Conservation (phyloP, 2,113 vertebrate species). For the Psilopsiagon aymara region DNA sequence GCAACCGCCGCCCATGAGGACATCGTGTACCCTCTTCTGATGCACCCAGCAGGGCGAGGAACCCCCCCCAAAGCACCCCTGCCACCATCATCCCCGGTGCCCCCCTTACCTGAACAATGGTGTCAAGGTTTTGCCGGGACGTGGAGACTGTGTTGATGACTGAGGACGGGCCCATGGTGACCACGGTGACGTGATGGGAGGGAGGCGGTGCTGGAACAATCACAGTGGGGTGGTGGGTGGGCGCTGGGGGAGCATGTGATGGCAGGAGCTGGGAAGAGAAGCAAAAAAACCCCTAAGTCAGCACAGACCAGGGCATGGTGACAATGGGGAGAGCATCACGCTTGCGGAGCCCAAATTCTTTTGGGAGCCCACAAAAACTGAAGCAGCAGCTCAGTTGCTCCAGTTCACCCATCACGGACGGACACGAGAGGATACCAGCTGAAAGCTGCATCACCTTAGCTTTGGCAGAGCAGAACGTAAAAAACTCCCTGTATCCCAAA, state of each 20-base stretch:
- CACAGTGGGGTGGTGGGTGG: constrained; percentile 95
- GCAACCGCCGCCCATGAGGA: neutral
- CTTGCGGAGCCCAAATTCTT: accelerated
- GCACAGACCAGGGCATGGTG: accelerated
- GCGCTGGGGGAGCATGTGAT: constrained; percentile 83
- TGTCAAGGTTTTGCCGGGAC: constrained; percentile 97
- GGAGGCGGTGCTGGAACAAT: constrained; percentile 91
- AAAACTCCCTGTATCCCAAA: accelerated
- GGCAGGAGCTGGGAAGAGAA: constrained; percentile 81
- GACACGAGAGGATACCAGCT: neutral
- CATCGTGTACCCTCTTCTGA: accelerated
- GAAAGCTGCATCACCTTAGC: neutral
- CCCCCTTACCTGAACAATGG: constrained; percentile 91
- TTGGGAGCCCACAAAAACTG: neutral
- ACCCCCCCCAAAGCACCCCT: accelerated
- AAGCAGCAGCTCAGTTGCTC: neutral
- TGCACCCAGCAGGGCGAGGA: accelerated
- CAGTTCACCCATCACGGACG: accelerated
- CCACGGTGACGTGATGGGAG: constrained; percentile 94
- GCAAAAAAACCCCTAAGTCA: accelerated
- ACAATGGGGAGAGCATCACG: accelerated
- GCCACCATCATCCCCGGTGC: accelerated
- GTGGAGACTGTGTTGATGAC: constrained; percentile 97
- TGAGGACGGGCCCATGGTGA: constrained; percentile 93
- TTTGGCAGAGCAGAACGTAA: accelerated